Conservation (phyloP, 2,113 vertebrate species). For the Caretta caretta region DNA sequence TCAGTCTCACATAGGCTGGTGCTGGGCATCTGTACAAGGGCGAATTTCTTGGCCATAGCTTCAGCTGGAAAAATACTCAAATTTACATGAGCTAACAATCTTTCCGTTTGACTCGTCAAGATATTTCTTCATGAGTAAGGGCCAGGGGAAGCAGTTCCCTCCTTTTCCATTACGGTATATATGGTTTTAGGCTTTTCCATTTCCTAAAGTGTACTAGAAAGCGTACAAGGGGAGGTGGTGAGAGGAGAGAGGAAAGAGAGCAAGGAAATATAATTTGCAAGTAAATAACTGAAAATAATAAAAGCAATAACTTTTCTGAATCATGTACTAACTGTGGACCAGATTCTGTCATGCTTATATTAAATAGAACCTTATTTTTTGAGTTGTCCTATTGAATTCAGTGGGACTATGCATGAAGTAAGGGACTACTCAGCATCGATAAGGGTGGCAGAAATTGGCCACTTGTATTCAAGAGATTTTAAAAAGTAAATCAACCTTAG, state of each 20-base stretch:
- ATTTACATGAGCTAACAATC: too few species aligned
- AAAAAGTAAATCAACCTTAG: neutral
- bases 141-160: neutral
- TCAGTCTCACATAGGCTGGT: neutral
- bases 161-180: neutral
- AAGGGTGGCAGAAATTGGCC: neutral
- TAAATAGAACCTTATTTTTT: neutral
- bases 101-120: neutral
- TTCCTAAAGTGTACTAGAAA: fast-evolving
- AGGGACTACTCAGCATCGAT: neutral
- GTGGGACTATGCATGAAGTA: neutral
- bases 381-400: neutral
- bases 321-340: neutral
- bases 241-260: neutral
- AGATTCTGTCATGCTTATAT: neutral
- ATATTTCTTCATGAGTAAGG: neutral
- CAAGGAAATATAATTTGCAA: neutral
- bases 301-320: neutral
- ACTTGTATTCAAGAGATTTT: neutral
- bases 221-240: neutral
- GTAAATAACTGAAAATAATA: neutral
- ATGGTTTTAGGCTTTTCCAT: fast-evolving
- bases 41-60: too few species aligned
- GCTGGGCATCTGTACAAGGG: neutral
- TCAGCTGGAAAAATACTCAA: too few species aligned